Conservation (phyloP, 2,113 vertebrate genomes). For the Trachemys scripta region DNA sequence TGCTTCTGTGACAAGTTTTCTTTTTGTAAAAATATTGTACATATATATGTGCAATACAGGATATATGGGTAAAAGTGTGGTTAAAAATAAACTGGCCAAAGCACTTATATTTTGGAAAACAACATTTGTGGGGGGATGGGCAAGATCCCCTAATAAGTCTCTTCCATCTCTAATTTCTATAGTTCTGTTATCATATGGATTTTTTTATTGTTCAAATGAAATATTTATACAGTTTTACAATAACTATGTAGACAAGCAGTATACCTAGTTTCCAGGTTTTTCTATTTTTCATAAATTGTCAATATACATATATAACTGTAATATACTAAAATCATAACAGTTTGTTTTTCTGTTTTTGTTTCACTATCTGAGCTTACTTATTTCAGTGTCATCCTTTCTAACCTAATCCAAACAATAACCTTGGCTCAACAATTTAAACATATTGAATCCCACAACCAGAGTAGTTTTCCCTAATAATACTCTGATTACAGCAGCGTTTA, state of each 20-base stretch:
- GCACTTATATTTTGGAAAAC: neutral
- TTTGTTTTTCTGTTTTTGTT: conserved; percentile 44
- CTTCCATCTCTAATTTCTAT: neutral
- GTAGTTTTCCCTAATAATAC: conserved; percentile 75
- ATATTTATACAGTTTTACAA: neutral
- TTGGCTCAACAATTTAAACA: conserved; percentile 70
- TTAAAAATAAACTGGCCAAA: neutral
- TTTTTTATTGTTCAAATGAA: neutral
- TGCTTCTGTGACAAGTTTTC: neutral
- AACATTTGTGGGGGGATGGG: neutral
- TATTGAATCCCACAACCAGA: conserved; percentile 67
- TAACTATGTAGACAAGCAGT: neutral
- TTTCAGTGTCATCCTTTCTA: conserved; percentile 69
- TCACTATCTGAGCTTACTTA: conserved; percentile 41
- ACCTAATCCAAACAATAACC: conserved; percentile 75
- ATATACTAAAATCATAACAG: conserved; percentile 31
- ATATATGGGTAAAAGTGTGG: neutral
- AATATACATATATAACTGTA: neutral
- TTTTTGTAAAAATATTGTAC: neutral
- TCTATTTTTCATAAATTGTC: neutral
- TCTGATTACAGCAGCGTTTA: conserved; percentile 80
- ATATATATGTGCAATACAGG: neutral
- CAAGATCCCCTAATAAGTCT: conserved; percentile 1
- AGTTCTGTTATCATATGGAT: conserved; percentile 8
- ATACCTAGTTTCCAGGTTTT: neutral